Base-by-base conservation (phyloP, 2,888 invertebrate genomes). In the Geophilus truncorum region DNA sequence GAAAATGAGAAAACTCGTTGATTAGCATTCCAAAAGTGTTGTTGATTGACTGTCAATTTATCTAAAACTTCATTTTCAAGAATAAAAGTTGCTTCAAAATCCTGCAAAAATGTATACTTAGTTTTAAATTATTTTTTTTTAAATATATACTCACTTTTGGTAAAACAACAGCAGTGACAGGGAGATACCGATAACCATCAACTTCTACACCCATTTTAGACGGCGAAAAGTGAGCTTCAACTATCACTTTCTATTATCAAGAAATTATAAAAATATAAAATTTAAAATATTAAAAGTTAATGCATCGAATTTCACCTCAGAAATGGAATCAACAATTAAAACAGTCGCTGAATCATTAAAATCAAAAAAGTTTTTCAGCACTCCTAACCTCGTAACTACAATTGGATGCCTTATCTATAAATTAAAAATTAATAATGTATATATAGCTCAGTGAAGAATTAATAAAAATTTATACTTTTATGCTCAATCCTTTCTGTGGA, bases 151-250 rank as follows among this genome's bases (percentile, higher is more conserved):
- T 36, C n/a, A 81, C 81, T 23, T 80, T 81, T 21, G 81, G 81
- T 23, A 81, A 45, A 76, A 81, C 15, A 15, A 80, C 10, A 28
- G 80, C 80, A n/a, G 70, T 23, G 12, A 81, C 34, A 12, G 80
- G 76, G n/a, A 77, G 21, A 75, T 81, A 81, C 18, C 25, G 21
- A 32, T 62, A 81, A 0, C 81, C 81, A 18, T 25, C 51, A n/a
- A 80, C 28, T 7, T 18, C 18, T 21, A 75, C 36, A 18, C 81
- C 81, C 9, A 6, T 6, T 40, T 80, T 80, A n/a, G 12, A n/a
- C 2, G 80, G 15, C 4, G 80, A 62, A 18, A 81, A 36, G 12
- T 32, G 45, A 7, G 62, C 77, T 51, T 36, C 25, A 34, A 77
- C 51, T 9, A 78, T 40, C 36, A 34, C 34, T 6, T 25, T 21